Base-by-base conservation (phyloP, 2,797 vertebrate genomes). In the Etheostoma nigrum region DNA sequence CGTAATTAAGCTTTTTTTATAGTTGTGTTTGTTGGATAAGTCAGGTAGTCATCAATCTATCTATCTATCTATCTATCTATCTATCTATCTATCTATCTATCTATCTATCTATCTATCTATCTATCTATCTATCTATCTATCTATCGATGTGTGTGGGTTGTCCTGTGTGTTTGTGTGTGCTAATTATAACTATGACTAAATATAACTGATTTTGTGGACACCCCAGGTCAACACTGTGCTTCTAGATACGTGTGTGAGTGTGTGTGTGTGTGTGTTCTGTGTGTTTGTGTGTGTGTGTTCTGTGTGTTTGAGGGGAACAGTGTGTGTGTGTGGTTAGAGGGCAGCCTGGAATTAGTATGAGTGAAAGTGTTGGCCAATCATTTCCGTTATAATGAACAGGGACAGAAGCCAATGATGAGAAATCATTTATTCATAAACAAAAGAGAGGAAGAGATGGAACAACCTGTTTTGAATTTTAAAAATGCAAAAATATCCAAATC, bases 371-470 rank as follows among this genome's bases (percentile, higher is more conserved):
- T 60, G 77, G 72, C 72, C 82, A 48, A 44, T 86, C 62, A 86
- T 87, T 88, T 76, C 48, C 66, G 68, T 75, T 73, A 55, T 86
- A 92, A 90, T 89, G 86, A 90, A 86, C 52, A 73, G 75, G 64
- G 79, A 81, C 55, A 69, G 70, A 83, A 81, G 82, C 78, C 74
- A 85, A 66, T 83, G 86, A 92, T 85, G 80, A 82, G 79, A 84
- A 89, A 84, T 89, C 36, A 84, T 88, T 88, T 88, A 89, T 88
- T 89, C 85, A 87, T 83, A 86, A 91, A 90, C 84, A 88, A 89
- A 88, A 78, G 55, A 72, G 49, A 67, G 53, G 57, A 84, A 79
- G 83, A 84, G 81, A 83, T 79, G 63, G 60, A 89, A 85, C 76
- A 84, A 87, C 85, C 84, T 89, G 84, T 86, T 86, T 74, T 59